Conservation (phyloP, 2,888 invertebrate species). For the Drosophila birchii region DNA sequence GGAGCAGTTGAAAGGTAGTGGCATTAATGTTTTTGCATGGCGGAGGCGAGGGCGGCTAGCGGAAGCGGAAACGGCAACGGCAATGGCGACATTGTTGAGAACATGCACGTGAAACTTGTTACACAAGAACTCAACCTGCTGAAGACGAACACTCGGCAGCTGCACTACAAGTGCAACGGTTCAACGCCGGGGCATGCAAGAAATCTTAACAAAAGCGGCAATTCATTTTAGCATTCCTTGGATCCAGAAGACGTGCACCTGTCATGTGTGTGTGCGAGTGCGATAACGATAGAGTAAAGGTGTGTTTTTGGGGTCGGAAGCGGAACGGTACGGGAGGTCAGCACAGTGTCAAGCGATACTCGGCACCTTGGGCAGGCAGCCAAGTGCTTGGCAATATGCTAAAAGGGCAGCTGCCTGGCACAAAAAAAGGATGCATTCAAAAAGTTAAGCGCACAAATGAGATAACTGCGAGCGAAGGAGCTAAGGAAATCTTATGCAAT, state of each 20-base stretch:
- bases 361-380: conserved; percentile 42
- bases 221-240: conserved; percentile 78
- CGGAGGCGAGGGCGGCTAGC: conserved; percentile 21
- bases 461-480: conserved; percentile 34
- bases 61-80: conserved; percentile 62
- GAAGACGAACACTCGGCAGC: conserved; percentile 33
- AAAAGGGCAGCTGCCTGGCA: conserved; percentile 39
- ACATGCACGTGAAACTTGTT: conserved; percentile 80
- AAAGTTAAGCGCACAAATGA: conserved; percentile 50
- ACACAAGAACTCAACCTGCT: conserved; percentile 54
- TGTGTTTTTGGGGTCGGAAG: conserved; percentile 40
- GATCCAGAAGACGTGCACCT: conserved; percentile 73
- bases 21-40: conserved; percentile 54
- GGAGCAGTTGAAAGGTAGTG: conserved; percentile 56
- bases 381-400: conserved; percentile 47
- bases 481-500: conserved; percentile 21
- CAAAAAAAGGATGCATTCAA: conserved; percentile 38
- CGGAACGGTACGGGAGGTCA: conserved; percentile 22
- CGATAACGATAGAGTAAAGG: conserved; percentile 8
- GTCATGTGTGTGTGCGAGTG: conserved; percentile 63
- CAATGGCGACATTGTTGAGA: conserved; percentile 73
- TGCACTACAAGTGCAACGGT: conserved; percentile 33
- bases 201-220: conserved; percentile 76
- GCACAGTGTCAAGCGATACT: conserved; percentile 39
- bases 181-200: conserved; percentile 54